Base-by-base conservation (phyloP, 2,113 vertebrate genomes). In the Lethenteron camtschaticum region DNA sequence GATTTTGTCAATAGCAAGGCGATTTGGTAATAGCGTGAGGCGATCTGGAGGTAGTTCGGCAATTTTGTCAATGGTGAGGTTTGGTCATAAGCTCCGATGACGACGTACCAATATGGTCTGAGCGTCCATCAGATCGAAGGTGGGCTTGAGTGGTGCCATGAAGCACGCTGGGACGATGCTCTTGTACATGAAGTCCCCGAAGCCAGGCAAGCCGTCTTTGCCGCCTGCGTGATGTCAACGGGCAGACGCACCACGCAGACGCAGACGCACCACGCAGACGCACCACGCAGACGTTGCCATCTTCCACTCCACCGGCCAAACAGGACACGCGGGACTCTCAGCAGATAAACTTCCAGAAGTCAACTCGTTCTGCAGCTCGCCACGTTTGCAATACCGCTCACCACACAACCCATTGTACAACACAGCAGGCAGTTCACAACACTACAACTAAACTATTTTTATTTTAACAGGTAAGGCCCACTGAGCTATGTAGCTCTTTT, bases 151-250 rank as follows among this genome's bases (percentile, higher is more conserved):
- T 73, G 94, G 94, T 69, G 94, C 92, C 74, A 96, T 77, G 79
- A 99, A 99, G 76, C 94, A 99, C 0, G 94, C 92, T 1, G 94
- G 90, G 55, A 99, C 85, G 63, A 99, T 95, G 80, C 95, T 86
- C 75, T 96, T 99, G 80, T 96, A 99, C 79, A 94, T 85, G 77
- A 99, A 99, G 78, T 96, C 92, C 12, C 87, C 85, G 78, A 99
- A 99, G 60, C 91, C 94, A 71, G 87, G 85, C 77, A 90, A 84
- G 74, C 91, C 90, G 70, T 95, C 90, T 82, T 95, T 89, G 55
- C 90, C 92, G 56, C 92, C 94, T 99, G 79, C 58, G 56, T 73
- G 76, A 75, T 12, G 74, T 66, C 72, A 76, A 69, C 12, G 41
- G 13, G 56, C 55, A 3, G 70, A 68, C 20, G 60, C 41, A 41